Evolutionary conservation across 1,140 invertebrate genomes (phyloP), one percentile per base, ranked within the genome.

Genomic region (Bombus sibiricus): DNA sequence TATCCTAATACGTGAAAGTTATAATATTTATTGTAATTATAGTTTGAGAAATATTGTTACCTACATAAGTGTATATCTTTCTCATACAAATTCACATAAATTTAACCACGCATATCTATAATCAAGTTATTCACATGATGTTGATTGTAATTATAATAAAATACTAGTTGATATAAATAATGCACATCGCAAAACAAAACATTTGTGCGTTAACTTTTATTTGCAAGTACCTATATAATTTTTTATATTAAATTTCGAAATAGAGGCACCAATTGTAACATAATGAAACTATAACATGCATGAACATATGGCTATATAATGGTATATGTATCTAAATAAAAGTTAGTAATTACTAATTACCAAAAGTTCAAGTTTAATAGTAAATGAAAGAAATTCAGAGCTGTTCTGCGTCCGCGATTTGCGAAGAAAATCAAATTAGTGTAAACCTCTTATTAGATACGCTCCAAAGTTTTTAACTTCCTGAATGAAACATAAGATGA

Each of bases 381-480:
- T 12, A 25, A 72, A 43, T 34, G 28, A 75, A 74, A 77, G 37
- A 83, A 84, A 87, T 66, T 79, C 76, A 53, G 43, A 83, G 69
- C 64, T 77, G 81, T 84, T 87, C 80, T 83, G 82, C 81, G 69
- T 83, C 80, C 80, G 73, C 53, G 64, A 82, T 82, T 75, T 76
- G 6, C 22, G 43, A 59, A 28, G 22, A 86, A 77, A 74, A 57
- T 32, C 47, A 68, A 74, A 78, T 76, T 64, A 68, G 71, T 62
- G 59, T 72, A 53, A 84, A 53, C 39, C 41, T 81, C 90, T 90
- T 74, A 74, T 91, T 91, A 91, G 90, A 91, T 79, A 91, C 90
- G 90, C 83, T 91, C 75, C 69, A 83, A 83, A 82, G 71, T 81
- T 72, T 47, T 47, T 43, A 34, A 37, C 72, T 86, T 62, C 69